Conservation (phyloP, 1,140 invertebrate species). For the Euura saliciscinereae region DNA sequence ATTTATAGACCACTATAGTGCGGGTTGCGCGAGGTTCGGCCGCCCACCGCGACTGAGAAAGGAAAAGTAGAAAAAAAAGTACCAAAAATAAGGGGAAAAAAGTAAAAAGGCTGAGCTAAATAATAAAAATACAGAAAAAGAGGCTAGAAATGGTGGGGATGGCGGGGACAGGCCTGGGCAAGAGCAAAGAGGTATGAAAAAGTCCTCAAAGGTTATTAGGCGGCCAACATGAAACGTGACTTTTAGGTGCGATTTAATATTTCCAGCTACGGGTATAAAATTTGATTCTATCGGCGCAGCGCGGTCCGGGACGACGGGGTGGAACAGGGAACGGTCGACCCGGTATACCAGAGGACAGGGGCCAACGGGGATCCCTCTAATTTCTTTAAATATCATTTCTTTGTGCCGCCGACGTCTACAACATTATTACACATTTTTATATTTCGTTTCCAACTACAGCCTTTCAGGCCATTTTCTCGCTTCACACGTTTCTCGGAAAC, state of each 20-base stretch:
- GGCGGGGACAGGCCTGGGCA: not conserved
- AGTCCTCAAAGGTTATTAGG: conserved; percentile 45
- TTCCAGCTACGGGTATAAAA: conserved; percentile 54
- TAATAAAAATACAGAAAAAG: not conserved
- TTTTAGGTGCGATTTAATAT: conserved; percentile 55
- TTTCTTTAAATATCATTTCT: conserved; percentile 10
- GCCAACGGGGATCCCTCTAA: not conserved
- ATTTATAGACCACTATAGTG: conserved; percentile 21
- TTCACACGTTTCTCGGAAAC: too few relatives aligned
- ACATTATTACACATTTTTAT: too few relatives aligned
- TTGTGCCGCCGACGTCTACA: conserved; percentile 34
- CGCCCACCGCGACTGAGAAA: conserved; percentile 25
- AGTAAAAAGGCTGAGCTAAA: too few relatives aligned
- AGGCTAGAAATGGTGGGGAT: not conserved
- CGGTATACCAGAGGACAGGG: not conserved
- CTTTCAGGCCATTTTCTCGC: too few relatives aligned
- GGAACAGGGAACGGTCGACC: not conserved
- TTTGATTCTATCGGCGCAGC: conserved; percentile 28
- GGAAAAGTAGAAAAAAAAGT: conserved; percentile 25
- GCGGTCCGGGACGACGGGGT: not conserved
- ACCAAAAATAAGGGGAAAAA: not conserved
- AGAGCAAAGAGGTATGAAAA: conserved; percentile 5
- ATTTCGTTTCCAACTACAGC: too few relatives aligned
- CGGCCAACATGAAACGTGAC: conserved; percentile 49
- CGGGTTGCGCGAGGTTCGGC: conserved; percentile 14